These are phyloP conservation scores for Phocoena sinus DNA, from an alignment of 2,113 vertebrate genomes.

Conservation along the genomic window DNA sequence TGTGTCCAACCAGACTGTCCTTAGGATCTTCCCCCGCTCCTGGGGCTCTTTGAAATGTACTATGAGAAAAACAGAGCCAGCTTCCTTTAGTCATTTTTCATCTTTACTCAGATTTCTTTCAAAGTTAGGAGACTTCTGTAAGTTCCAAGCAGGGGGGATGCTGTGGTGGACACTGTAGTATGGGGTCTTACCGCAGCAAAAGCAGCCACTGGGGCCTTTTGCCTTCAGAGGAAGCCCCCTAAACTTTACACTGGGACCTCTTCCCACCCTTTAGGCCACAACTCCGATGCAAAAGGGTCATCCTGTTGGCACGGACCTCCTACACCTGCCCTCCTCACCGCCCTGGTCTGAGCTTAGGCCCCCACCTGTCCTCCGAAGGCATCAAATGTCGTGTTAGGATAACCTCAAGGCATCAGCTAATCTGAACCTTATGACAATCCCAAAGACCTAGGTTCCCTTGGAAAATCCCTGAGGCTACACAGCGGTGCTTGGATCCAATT, in stretches of 20 bases:
- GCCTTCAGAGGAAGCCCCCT: not conserved
- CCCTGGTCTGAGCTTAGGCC: not conserved
- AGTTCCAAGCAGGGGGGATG: too few relatives aligned
- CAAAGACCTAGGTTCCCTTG: not conserved
- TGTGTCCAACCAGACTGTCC: not conserved
- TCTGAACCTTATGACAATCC: not conserved
- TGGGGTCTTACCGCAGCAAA: not conserved
- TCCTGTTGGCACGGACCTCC: not conserved
- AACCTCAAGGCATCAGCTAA: not conserved
- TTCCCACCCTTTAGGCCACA: not conserved
- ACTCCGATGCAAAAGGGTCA: not conserved
- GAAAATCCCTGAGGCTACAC: not conserved
- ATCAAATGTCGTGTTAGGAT: not conserved
- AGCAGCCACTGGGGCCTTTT: not conserved
- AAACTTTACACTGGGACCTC: not conserved
- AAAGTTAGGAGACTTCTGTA: not conserved
- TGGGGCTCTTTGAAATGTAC: not conserved
- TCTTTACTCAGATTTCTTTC: not conserved
- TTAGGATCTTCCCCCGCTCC: not conserved
- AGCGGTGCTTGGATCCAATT: not conserved
- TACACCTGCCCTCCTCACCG: not conserved
- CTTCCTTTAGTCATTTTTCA: not conserved
- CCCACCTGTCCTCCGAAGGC: not conserved
- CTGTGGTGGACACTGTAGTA: too few relatives aligned
- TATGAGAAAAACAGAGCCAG: not conserved